Evolutionary conservation across 2,888 invertebrate genomes (phyloP), one percentile per base, ranked within the genome.

Genomic region (Alviniconcha strummeri): DNA sequence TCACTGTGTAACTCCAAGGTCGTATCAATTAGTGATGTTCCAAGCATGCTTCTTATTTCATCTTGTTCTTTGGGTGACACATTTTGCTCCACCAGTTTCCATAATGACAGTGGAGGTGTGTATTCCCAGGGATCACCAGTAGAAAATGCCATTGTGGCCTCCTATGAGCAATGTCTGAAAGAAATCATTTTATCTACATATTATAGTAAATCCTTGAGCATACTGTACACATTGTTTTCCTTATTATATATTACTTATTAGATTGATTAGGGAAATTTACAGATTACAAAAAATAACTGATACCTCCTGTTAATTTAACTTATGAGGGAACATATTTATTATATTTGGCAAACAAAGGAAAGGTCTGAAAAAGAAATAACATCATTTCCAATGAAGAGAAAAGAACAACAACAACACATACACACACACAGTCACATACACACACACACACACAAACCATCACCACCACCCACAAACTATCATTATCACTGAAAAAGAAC

Each of bases 11-110:
- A 88, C 81, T 93, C 93, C 80, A 91, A 71, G 84, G 92, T 92
- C 81, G 93, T 92, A 54, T 93, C 93, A 55, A 93, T 90, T 55
- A 93, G 84, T 3, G 91, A 91, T 81, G 89, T 90, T 83, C 93
- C 93, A 19, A 93, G 87, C 88, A 92, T 91, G 54, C 88, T 90
- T 85, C 91, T 92, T 7, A 93, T 88, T 85, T 93, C 93, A 57
- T 90, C 89, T 72, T 88, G 88, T 83, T 93, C 93, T 88, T 91
- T 88, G 9, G 83, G 84, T n/a, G 90, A 90, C 5, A 91, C 90
- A 88, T 91, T 85, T 74, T 92, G 89, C 84, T 93, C 89, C n/a
- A 93, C 91, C 67, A 93, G 86, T 76, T 84, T 86, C 93, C 93
- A 93, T 64, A 93, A 85, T 6, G 92, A 93, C 69, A 89, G 84